Evolutionary conservation across 2,113 vertebrate genomes (phyloP).

Genomic region (pig (Sus scrofa)): T2T-Sscrofa CM000817.6:121012501-121013000

Average conservation of each 20-base stretch:
- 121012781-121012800: slow-evolving; percentile 83
- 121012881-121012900: slow-evolving; percentile 74
- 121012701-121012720: slow-evolving; percentile 84
- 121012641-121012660: slow-evolving; percentile 64
- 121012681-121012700: slow-evolving; percentile 81
- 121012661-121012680: slow-evolving; percentile 76
- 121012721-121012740: slow-evolving; percentile 83
- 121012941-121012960: slow-evolving; percentile 35
- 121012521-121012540: not conserved
- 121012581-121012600: not conserved
- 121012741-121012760: slow-evolving; percentile 84
- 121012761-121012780: slow-evolving; percentile 81
- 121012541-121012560: slow-evolving; percentile 1
- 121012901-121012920: slow-evolving; percentile 71
- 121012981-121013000: not conserved
- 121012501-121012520: not conserved
- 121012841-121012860: slow-evolving; percentile 74
- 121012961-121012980: not conserved
- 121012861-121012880: slow-evolving; percentile 81
- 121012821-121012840: slow-evolving; percentile 84
- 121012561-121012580: slow-evolving; percentile 7
- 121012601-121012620: not conserved
- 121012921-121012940: slow-evolving; percentile 42
- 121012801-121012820: slow-evolving; percentile 85
- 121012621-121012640: not conserved